These are phyloP conservation scores for Takifugu rubripes DNA, from an alignment of 2,797 vertebrate genomes.

Conservation along the genomic window DNA sequence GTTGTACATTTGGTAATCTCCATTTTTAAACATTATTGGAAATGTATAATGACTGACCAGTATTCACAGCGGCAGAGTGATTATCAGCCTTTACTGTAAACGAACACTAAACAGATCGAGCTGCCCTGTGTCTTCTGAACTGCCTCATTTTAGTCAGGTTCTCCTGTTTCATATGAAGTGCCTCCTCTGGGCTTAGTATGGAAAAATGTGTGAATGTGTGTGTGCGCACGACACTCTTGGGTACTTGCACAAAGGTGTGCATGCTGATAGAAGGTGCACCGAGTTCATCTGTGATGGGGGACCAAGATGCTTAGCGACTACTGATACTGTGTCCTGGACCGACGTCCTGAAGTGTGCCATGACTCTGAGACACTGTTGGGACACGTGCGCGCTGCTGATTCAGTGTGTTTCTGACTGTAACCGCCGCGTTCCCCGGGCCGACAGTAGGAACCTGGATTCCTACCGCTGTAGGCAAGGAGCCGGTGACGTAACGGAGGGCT, in stretches of 20 bases:
- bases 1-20: constrained; percentile 1
- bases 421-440: constrained; percentile 31
- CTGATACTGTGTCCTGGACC: constrained; percentile 77
- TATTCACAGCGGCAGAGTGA: constrained; percentile 5
- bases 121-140: constrained; percentile 31
- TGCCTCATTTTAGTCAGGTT: constrained; percentile 68
- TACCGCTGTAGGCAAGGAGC: constrained; percentile 19
- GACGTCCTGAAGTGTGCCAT: constrained; percentile 66
- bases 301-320: constrained; percentile 76
- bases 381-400: constrained; percentile 75
- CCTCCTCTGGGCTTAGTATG: constrained; percentile 69
- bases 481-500: constrained; percentile 23
- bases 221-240: constrained; percentile 54
- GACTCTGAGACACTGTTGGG: constrained; percentile 59
- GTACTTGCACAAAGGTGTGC: constrained; percentile 64
- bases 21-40: constrained; percentile 8
- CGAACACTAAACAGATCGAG: background rate
- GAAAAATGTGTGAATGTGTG: constrained; percentile 29
- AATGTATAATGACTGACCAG: constrained; percentile 10
- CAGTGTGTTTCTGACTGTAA: constrained; percentile 59
- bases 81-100: background rate
- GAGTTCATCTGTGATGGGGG: constrained; percentile 63
- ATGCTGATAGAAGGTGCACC: constrained; percentile 51
- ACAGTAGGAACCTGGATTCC: constrained; percentile 19
- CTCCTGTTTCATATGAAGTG: constrained; percentile 72